These are phyloP conservation scores for Anseranas semipalmata DNA, from an alignment of 2,113 vertebrate species.

Conservation along the genomic window DNA sequence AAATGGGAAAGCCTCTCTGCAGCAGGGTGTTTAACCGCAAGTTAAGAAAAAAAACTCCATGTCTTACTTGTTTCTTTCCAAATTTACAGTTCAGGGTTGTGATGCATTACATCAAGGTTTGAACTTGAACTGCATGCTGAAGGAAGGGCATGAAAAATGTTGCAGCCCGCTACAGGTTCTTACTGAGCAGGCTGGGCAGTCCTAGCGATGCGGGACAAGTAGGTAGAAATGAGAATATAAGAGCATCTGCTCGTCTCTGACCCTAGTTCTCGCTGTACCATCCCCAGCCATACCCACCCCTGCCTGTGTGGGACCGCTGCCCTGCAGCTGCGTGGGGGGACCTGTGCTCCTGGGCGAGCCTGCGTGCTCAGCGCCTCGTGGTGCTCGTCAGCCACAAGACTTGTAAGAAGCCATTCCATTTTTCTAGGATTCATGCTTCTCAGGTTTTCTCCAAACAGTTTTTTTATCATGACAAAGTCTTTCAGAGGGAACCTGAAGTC, in stretches of 20 bases:
- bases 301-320: not conserved
- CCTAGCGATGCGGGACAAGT: not conserved
- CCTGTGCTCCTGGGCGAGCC: fast-evolving
- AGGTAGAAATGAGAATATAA: not conserved
- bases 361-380: not conserved
- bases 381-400: not conserved
- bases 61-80: not conserved
- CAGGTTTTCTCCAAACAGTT: not conserved
- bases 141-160: not conserved
- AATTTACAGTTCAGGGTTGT: not conserved
- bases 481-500: not conserved
- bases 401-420: not conserved
- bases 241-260: not conserved
- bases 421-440: not conserved
- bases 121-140: not conserved
- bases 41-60: not conserved
- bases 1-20: not conserved
- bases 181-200: not conserved
- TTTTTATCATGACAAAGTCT: not conserved
- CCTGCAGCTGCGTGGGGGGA: too few relatives aligned
- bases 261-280: not conserved
- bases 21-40: not conserved
- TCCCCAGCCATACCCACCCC: not conserved
- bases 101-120: not conserved
- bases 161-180: not conserved